A percentile compares a stretch with the other conserved stretches of the same genome.
Evolutionary conservation across 2,888 invertebrate species (phyloP).

Genomic region (Dryococelus australis): DNA sequence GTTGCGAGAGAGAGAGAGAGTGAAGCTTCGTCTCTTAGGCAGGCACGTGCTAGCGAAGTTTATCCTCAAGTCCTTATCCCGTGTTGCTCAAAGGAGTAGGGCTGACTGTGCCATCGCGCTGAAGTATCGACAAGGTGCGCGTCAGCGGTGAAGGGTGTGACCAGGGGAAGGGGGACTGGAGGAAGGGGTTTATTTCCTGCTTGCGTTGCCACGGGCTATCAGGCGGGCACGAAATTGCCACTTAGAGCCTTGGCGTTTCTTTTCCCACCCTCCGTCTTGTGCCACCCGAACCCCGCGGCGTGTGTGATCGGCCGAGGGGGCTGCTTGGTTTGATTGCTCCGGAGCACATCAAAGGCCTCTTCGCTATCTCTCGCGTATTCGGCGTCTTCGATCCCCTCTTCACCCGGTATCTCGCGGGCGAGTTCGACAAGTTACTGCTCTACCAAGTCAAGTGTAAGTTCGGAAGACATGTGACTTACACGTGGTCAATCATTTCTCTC

Average conservation of each 20-base stretch:
- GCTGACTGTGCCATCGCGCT: not conserved
- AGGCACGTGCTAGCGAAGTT: too few relatives aligned
- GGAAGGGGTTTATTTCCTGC: not conserved
- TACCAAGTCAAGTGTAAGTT: too few relatives aligned
- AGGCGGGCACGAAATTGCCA: not conserved
- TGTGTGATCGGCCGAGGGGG: not conserved
- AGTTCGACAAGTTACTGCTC: too few relatives aligned
- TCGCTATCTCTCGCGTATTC: not conserved
- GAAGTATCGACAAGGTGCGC: not conserved
- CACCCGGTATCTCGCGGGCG: too few relatives aligned
- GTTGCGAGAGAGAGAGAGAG: too few relatives aligned
- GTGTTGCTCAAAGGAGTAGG: not conserved
- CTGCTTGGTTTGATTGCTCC: not conserved
- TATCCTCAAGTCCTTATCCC: too few relatives aligned
- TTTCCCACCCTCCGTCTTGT: not conserved
- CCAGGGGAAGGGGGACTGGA: not conserved
- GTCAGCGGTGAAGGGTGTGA: not conserved
- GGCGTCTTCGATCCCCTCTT: not conserved
- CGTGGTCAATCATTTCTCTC: too few relatives aligned
- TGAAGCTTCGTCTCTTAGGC: too few relatives aligned
- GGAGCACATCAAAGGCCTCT: not conserved
- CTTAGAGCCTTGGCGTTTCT: not conserved
- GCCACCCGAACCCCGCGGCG: not conserved
- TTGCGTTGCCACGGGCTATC: constrained; percentile 11
- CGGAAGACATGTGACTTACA: too few relatives aligned